A percentile compares a stretch with the other conserved stretches of the same genome.
These are phyloP conservation scores for Delphinus delphis DNA, from an alignment of 2,113 vertebrate genomes.

Conservation along the genomic window DNA sequence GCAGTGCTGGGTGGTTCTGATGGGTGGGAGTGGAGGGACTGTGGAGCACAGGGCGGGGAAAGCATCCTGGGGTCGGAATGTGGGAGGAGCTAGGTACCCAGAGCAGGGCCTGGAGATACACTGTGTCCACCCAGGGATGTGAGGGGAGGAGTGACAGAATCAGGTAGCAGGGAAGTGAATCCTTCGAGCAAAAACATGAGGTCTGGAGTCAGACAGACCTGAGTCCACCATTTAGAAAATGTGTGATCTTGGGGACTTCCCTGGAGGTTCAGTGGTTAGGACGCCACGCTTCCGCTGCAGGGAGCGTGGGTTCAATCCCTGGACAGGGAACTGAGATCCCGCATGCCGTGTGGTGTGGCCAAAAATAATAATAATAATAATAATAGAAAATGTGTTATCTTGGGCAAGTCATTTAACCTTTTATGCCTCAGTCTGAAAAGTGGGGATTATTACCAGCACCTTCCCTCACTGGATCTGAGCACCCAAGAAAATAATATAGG, in stretches of 20 bases:
- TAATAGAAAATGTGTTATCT: not conserved
- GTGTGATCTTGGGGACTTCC: not conserved
- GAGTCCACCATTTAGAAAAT: not conserved
- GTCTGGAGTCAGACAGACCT: not conserved
- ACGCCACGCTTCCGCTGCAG: rapidly evolving
- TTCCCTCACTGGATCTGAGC: not conserved
- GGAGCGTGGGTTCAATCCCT: not conserved
- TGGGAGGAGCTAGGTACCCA: not conserved
- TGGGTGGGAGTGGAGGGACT: not conserved
- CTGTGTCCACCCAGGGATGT: not conserved
- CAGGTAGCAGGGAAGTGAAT: not conserved
- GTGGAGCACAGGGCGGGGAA: not conserved
- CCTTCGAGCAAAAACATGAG: not conserved
- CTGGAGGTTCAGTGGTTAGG: not conserved
- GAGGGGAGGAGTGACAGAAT: not conserved
- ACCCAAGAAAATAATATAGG: not conserved
- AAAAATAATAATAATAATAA: too few species aligned
- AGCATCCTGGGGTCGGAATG: not conserved
- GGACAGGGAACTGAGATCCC: not conserved
- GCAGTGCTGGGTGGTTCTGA: not conserved
- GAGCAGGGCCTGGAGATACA: not conserved
- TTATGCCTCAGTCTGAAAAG: not conserved
- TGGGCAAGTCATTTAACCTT: not conserved
- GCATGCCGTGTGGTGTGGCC: not conserved
- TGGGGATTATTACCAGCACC: not conserved